Evolutionary conservation across 2,888 invertebrate genomes (phyloP), one percentile per base, ranked within the genome.

Genomic region (Drosophila mayaguana): DNA sequence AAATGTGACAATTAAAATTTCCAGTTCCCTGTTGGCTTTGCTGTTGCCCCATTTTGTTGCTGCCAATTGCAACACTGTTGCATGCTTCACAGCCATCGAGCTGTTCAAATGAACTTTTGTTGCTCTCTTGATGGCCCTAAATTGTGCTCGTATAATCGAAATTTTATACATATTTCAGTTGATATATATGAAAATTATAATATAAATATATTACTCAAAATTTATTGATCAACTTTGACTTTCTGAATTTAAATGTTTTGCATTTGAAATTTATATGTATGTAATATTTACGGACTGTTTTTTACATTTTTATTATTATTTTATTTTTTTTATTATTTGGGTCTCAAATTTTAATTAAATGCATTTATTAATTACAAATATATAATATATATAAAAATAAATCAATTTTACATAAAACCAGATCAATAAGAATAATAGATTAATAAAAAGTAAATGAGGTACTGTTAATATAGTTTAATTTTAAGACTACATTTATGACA

Each of bases 1-100:
- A 76, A 85, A 71, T 85, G 86, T 83, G 80, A 81, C 81, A 81
- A 81, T 81, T 85, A 85, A 81, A 81, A 83, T 83, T 68, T 64
- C 61, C 51, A 28, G 57, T 66, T 43, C 20, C 36, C 18, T 68
- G 46, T 60, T 43, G 45, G 60, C 62, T 54, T 64, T 70, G 68
- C 62, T 34, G 28, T 28, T 28, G 56, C 63, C 63, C 45, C 55
- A 48, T 51, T 54, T 40, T 50, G 40, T 62, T 51, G 48, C 40
- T 76, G 57, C 50, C 63, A 67, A 81, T 63, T 81, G 53, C 61
- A 40, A 48, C 74, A 68, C 56, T 78, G 73, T 72, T 56, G 77
- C 46, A 50, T 53, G 63, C 56, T 46, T 34, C 25, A 12, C 25
- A 16, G 40, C 45, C 45, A 28, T n/a, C 36, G 42, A 42, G 42